Percentiles rank a stretch among this genome's conserved stretches.
Conservation (phyloP, 1,140 invertebrate genomes). For the Planococcus citri region DNA sequence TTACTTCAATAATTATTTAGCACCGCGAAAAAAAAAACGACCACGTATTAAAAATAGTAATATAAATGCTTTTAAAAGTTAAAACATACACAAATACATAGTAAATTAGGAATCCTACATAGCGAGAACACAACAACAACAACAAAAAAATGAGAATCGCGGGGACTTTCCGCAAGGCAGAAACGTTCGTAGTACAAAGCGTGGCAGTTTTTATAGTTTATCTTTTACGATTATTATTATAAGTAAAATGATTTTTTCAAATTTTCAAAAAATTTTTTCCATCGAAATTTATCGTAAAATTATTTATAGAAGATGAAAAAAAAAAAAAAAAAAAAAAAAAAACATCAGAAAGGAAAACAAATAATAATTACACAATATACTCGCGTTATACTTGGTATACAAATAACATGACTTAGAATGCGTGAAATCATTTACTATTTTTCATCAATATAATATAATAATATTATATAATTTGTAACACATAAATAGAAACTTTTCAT, state of each 20-base stretch:
- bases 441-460: background rate
- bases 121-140: background rate
- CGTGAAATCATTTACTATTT: slow-evolving; percentile 3
- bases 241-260: too few relatives aligned
- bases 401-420: slow-evolving; percentile 11
- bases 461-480: too few relatives aligned
- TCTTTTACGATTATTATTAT: background rate
- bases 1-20: background rate
- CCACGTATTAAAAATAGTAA: background rate
- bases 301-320: too few relatives aligned
- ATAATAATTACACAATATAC: too few relatives aligned
- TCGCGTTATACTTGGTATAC: too few relatives aligned
- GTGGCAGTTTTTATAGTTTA: background rate
- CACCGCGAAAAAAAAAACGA: too few relatives aligned
- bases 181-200: background rate
- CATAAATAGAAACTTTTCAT: slow-evolving; percentile 12
- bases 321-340: too few relatives aligned
- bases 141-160: background rate
- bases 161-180: background rate
- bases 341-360: too few relatives aligned
- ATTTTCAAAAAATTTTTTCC: too few relatives aligned
- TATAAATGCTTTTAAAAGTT: slow-evolving; percentile 16
- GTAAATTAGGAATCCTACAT: slow-evolving; percentile 8
- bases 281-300: too few relatives aligned
- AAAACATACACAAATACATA: background rate